These are phyloP conservation scores for Amyelois transitella DNA, from an alignment of 1,140 invertebrate species.

Conservation along the genomic window DNA sequence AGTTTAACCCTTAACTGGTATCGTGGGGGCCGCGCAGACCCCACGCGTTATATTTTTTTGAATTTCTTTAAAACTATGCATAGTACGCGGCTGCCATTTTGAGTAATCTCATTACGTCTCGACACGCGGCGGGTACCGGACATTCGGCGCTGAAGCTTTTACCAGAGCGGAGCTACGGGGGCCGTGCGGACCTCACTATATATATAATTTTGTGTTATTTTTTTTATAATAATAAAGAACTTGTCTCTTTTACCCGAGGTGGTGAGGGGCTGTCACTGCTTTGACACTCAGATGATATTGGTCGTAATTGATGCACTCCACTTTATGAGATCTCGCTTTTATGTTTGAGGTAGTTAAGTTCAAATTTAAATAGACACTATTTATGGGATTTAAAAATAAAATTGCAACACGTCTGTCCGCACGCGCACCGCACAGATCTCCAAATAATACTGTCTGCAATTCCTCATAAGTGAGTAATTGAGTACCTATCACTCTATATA, in stretches of 20 bases:
- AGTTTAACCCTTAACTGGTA: neutral
- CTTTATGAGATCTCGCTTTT: neutral
- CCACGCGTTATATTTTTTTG: no score
- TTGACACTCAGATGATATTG: neutral
- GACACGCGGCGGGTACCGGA: neutral
- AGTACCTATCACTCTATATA: no score
- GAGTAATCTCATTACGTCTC: no score
- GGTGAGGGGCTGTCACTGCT: neutral
- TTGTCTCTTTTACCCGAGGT: constrained; percentile 7
- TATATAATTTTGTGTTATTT: no score
- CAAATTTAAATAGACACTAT: neutral
- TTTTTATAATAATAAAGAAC: constrained; percentile 5
- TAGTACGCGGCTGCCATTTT: neutral
- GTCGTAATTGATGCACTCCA: neutral
- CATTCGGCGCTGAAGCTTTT: neutral
- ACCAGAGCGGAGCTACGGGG: neutral
- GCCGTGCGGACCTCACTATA: no score
- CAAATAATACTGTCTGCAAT: no score
- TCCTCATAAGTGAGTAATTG: no score
- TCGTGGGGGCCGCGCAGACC: no score
- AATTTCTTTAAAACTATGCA: no score
- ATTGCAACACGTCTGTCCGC: constrained; percentile 1
- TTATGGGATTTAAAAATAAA: neutral
- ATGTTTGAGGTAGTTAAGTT: neutral
- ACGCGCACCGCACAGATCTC: neutral